Conservation (phyloP, 2,113 vertebrate genomes). For the Phalacrocorax carbo region DNA sequence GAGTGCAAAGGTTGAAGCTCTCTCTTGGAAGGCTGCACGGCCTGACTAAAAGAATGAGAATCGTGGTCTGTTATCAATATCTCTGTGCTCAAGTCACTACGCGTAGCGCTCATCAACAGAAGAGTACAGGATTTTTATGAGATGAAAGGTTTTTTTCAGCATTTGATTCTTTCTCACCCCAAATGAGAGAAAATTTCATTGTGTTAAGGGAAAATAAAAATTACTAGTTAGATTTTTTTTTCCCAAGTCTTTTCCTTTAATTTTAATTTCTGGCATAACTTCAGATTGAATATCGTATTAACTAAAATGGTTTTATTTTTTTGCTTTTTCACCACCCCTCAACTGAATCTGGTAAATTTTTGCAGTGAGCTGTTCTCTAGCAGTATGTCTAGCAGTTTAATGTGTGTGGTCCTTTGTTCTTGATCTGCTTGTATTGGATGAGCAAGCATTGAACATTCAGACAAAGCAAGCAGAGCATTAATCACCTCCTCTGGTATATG, state of each 20-base stretch:
- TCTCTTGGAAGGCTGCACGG: background rate
- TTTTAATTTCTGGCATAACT: background rate
- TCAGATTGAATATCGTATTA: background rate
- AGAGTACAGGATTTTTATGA: background rate
- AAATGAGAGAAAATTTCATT: background rate
- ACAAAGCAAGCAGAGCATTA: background rate
- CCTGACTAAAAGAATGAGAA: background rate
- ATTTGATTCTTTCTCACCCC: background rate
- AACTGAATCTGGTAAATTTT: background rate
- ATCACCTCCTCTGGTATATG: background rate
- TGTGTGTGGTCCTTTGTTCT: background rate
- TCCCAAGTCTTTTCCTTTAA: background rate
- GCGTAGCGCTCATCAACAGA: background rate
- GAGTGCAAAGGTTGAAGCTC: background rate
- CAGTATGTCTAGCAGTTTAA: background rate
- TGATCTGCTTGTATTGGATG: background rate
- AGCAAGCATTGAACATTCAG: background rate
- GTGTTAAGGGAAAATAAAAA: background rate
- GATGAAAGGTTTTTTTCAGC: background rate
- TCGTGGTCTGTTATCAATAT: background rate
- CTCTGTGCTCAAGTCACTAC: background rate
- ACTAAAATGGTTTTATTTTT: background rate
- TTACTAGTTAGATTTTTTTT: background rate
- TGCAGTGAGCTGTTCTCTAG: background rate
- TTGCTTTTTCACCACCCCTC: background rate